phyloP scores from a whole-genome alignment of 2,113 vertebrate species.

The Dromaius novaehollandiae region DNA sequence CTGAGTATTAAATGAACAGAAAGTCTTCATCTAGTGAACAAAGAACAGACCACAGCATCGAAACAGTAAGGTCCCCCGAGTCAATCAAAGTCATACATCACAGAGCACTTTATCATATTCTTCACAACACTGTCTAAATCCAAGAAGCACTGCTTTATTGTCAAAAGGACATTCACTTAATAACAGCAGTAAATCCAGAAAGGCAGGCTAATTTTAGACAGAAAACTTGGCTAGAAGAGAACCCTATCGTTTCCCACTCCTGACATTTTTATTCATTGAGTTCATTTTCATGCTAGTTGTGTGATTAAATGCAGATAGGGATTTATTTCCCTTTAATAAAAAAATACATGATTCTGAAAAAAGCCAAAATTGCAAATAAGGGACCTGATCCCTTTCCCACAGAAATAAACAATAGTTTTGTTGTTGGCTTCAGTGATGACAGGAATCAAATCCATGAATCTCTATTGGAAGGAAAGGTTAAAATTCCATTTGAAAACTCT shows the following conservation, averaged over 20 bases:
- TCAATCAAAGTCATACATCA: conserved; percentile 73
- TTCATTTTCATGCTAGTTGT: conserved; percentile 77
- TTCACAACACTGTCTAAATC: conserved; percentile 62
- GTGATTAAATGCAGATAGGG: conserved; percentile 78
- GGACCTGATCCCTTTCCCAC: conserved; percentile 69
- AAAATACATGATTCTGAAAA: conserved; percentile 63
- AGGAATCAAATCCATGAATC: conserved; percentile 41
- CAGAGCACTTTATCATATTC: conserved; percentile 69
- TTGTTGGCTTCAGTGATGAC: conserved; percentile 52
- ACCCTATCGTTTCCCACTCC: conserved; percentile 74
- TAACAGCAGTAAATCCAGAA: conserved; percentile 77
- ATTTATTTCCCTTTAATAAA: conserved; percentile 78
- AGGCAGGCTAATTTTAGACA: conserved; percentile 75
- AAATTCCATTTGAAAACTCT: conserved; percentile 63
- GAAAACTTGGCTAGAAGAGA: conserved; percentile 70
- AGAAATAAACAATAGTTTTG: conserved; percentile 73
- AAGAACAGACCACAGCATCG: conserved; percentile 70
- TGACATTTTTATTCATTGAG: conserved; percentile 81
- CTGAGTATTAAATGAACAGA: conserved; percentile 59
- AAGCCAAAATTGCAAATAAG: conserved; percentile 69
- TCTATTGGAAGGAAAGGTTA: conserved; percentile 69
- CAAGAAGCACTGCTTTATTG: conserved; percentile 71
- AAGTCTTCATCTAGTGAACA: conserved; percentile 69
- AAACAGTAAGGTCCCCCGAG: conserved; percentile 70
- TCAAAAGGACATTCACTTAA: conserved; percentile 74